Evolutionary conservation across 92 coral and sea anemone species (phyloP).

Genomic region (Desmophyllum pertusum): DNA sequence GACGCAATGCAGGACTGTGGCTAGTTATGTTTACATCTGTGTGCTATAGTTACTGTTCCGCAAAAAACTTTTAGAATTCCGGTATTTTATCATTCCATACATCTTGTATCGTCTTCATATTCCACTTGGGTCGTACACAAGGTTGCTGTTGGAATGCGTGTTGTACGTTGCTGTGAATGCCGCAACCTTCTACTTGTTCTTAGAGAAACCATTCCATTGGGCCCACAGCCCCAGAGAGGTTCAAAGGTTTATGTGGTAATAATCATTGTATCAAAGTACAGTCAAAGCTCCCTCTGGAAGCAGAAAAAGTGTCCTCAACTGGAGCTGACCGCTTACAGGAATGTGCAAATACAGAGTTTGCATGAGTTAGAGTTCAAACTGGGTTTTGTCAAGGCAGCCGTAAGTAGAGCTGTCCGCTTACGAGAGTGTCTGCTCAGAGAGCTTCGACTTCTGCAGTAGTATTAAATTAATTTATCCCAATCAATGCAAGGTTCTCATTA

Average conservation of each 20-base stretch:
- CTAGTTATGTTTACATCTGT: constrained; percentile 74
- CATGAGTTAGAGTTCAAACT: no score
- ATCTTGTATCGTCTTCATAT: constrained; percentile 77
- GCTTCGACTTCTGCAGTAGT: no score
- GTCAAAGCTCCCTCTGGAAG: no score
- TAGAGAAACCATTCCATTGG: constrained; percentile 90
- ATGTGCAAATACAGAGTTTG: no score
- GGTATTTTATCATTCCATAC: constrained; percentile 92
- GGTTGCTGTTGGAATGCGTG: constrained; percentile 64
- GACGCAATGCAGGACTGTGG: constrained; percentile 71
- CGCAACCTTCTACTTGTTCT: constrained; percentile 70
- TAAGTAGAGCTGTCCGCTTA: no score
- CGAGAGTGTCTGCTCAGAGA: no score
- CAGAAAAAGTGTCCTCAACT: no score
- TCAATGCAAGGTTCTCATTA: no score
- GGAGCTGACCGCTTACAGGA: no score
- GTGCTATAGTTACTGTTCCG: constrained; percentile 76
- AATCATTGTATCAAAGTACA: background rate
- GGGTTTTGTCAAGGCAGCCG: no score
- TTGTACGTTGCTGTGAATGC: constrained; percentile 73
- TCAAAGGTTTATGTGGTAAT: constrained; percentile 96
- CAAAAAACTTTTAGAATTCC: constrained; percentile 90
- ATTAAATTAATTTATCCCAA: no score
- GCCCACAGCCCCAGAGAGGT: constrained; percentile 73
- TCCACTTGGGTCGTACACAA: constrained; percentile 61